phyloP scores from a whole-genome alignment of 1,140 invertebrate species.

The Drosophila orosa region DNA sequence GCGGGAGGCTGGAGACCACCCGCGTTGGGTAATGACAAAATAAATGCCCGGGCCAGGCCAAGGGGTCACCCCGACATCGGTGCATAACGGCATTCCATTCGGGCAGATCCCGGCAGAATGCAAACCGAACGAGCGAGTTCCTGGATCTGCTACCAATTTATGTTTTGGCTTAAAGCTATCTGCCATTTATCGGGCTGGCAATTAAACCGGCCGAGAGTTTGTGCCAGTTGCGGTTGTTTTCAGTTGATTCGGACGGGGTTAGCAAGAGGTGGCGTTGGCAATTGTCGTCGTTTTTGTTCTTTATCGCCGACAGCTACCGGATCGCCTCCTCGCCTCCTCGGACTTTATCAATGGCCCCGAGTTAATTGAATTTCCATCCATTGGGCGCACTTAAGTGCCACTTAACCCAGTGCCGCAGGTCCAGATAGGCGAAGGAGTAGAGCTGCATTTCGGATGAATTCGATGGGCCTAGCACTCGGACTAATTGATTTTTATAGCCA shows the following conservation, averaged over 20 bases:
- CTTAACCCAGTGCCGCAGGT: slow-evolving; percentile 49
- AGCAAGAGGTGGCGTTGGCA: slow-evolving; percentile 37
- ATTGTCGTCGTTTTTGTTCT: slow-evolving; percentile 39
- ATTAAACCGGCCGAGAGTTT: slow-evolving; percentile 47
- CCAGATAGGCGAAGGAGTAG: slow-evolving; percentile 33
- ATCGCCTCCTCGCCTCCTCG: slow-evolving; percentile 24
- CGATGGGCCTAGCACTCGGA: slow-evolving; percentile 20
- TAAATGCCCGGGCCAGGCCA: slow-evolving; percentile 59
- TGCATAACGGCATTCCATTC: slow-evolving; percentile 52
- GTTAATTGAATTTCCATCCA: slow-evolving; percentile 58
- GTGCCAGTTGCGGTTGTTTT: slow-evolving; percentile 15
- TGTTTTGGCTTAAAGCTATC: slow-evolving; percentile 48
- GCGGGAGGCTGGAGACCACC: slow-evolving; percentile 52
- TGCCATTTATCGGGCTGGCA: slow-evolving; percentile 57
- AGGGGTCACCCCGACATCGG: slow-evolving; percentile 60
- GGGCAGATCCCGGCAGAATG: slow-evolving; percentile 32
- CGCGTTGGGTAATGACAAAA: slow-evolving; percentile 69
- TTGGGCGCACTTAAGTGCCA: slow-evolving; percentile 54
- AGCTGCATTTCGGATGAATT: slow-evolving; percentile 20
- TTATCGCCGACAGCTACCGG: slow-evolving; percentile 51
- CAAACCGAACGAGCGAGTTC: slow-evolving; percentile 47
- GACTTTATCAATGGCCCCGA: slow-evolving; percentile 40
- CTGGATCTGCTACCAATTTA: slow-evolving; percentile 55
- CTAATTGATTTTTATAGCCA: slow-evolving; percentile 56
- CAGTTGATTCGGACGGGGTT: slow-evolving; percentile 24